Base-by-base conservation (phyloP, 2,888 invertebrate genomes). In the Caenorhabditis zanzibari region DNA sequence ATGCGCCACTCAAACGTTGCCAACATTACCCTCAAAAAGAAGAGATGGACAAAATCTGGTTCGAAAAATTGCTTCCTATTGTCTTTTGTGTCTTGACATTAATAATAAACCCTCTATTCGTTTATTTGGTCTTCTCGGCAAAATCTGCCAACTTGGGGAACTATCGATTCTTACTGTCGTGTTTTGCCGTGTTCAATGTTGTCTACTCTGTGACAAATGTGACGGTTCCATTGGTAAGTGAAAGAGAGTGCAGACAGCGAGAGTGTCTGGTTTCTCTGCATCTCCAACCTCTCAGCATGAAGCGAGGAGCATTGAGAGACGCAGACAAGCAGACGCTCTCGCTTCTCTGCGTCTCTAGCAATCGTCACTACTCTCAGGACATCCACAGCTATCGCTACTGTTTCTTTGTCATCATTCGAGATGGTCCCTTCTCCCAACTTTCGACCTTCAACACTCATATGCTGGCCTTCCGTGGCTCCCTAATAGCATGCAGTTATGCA, bases 121-220 rank as follows among this genome's bases (percentile, higher is more conserved):
- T 66, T 0, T 75, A 49, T n/a, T 9, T 75, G 47, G 28, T 75
- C 5, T 75, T 75, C 66, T 26, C 56, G 0, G 75, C 44, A 19
- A 75, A 66, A 4, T 12, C 47, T 9, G 14, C 49, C 12, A 66
- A 49, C 32, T 49, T 75, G 10, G 75, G 75, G 19, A 75, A 75
- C 41, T 75, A 75, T 47, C 44, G 66, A 9, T 75, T 22, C 24
- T 22, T 75, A 1, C 49, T 75, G 0, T 16, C 66, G 47, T 75
- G 19, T 16, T 75, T 75, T n/a, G 66, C 75, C 9, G 24, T 54
- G 9, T 75, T 75, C 49, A 75, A 75, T 35, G 32, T 75, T 38
- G 16, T 58, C 24, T 75, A 75, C 44, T 75, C 75, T 5, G 47
- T 66, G 5, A 16, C n/a, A 5, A 66, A 66, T 10, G 58, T 75